Evolutionary conservation across 2,113 vertebrate genomes (phyloP), one percentile per base, ranked within the genome.

Genomic region (Albula glossodonta): DNA sequence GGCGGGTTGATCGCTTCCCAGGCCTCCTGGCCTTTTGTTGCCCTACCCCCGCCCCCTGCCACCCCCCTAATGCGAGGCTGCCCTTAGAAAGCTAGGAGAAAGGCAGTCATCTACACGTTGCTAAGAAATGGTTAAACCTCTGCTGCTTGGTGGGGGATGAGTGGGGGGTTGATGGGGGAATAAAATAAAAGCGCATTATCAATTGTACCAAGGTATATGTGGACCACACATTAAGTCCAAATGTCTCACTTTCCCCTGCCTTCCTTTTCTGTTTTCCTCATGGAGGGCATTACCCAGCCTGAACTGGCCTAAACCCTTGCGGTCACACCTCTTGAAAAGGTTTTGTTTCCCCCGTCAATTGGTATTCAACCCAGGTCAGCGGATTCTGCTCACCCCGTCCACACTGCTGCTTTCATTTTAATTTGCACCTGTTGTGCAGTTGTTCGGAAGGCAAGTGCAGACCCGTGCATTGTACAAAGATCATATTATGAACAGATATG

Each of bases 391-490:
- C 96, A 96, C 96, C 95, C 93, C 93, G 96, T 94, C 96, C 95
- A 95, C 87, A 92, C 94, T 94, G 95, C 95, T 95, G 96, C 97
- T 97, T 97, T 97, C 96, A 97, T 97, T 98, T 98, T 98, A 97
- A 98, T 98, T 97, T 97, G 98, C 98, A 98, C 97, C 98, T 99
- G 98, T 98, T 97, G 97, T 94, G 97, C 97, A 98, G 97, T 98
- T 99, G 97, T 98, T 97, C 93, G 94, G 96, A 97, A 96, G 96
- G 97, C 97, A 96, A 97, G 97, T 95, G 97, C 95, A 95, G 95
- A 94, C 95, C 95, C 95, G 95, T 95, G 94, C 95, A 97, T 97
- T 97, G 97, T 96, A 99, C 97, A 99, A 98, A 99, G 98, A 98
- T 98, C 96, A 98, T 97, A 97, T 98, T 99, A 98, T 98, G 96